A percentile compares a stretch with the other conserved stretches of the same genome.
These are phyloP conservation scores for Cichladusa arquata DNA, from an alignment of 2,113 vertebrate species.

Conservation along the genomic window DNA sequence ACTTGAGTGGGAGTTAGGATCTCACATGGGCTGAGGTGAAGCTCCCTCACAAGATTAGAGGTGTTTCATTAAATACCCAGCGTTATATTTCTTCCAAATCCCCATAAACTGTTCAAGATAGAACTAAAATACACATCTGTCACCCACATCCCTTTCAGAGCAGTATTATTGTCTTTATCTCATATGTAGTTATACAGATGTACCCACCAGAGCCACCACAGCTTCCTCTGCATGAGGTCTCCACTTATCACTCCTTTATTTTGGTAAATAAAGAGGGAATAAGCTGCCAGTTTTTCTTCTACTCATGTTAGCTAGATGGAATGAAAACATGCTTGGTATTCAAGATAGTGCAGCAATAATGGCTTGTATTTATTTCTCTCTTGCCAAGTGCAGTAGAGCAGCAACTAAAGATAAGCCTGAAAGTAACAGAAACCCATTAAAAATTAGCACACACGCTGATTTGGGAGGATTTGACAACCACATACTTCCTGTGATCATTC, in stretches of 20 bases:
- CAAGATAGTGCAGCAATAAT: neutral
- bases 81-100: neutral
- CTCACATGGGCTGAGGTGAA: neutral
- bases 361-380: neutral
- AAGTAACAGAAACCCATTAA: neutral
- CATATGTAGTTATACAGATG: neutral
- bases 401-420: constrained; percentile 10
- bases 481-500: neutral
- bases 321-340: constrained; percentile 11
- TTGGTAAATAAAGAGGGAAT: neutral
- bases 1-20: neutral
- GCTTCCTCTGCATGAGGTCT: neutral
- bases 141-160: neutral
- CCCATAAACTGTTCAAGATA: neutral
- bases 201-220: neutral
- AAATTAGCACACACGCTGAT: neutral
- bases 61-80: neutral
- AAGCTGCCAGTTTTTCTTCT: neutral
- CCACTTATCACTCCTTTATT: neutral
- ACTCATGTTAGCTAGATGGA: neutral
- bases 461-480: neutral
- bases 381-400: neutral
- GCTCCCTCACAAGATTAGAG: neutral
- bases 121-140: neutral
- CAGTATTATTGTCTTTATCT: neutral